Evolutionary conservation across 2,797 vertebrate genomes (phyloP), one percentile per base, ranked within the genome.

Genomic region (Leptoclinus maculatus): DNA sequence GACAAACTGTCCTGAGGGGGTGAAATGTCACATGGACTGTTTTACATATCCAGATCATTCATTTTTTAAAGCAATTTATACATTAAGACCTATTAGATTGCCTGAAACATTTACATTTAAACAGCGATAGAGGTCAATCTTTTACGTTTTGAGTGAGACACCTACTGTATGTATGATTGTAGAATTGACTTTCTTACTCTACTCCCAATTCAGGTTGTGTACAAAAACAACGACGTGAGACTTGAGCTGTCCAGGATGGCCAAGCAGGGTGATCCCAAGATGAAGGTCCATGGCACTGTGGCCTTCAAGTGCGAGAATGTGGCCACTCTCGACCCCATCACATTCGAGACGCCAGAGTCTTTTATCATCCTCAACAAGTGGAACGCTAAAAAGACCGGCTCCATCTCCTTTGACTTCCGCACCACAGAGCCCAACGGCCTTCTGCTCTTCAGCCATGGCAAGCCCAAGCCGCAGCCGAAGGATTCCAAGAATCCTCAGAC

Each of bases 261-360:
- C 80, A 97, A 97, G 76, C 96, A 97, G 93, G 97, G 96, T 0
- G 97, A 99, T 83, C 93, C 95, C 69, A 99, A 99, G 91, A 99
- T 99, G 97, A 99, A 98, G 92, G 85, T 98, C 77, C 97, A 99
- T 2, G 98, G 98, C 29, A 96, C 97, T 38, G 97, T 99, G 87
- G 97, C 97, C 36, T 99, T 99, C 92, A 99, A 99, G 90, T 99
- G 98, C 89, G 98, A 99, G 90, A 99, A 98, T 38, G 98, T 99
- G 69, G 98, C 97, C 85, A 99, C 98, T 59, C 92, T 99, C 82
- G 98, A 99, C 85, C 98, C 98, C 74, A 99, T 99, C 91, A 99
- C 98, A 11, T 99, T 99, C 58, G 98, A 99, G 94, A 99, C 98
- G 0, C 98, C 98, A 0, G 98, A 99, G 88, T 97, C 98, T 60